Conservation (phyloP, 2,888 invertebrate species). For the Amiota minor region DNA sequence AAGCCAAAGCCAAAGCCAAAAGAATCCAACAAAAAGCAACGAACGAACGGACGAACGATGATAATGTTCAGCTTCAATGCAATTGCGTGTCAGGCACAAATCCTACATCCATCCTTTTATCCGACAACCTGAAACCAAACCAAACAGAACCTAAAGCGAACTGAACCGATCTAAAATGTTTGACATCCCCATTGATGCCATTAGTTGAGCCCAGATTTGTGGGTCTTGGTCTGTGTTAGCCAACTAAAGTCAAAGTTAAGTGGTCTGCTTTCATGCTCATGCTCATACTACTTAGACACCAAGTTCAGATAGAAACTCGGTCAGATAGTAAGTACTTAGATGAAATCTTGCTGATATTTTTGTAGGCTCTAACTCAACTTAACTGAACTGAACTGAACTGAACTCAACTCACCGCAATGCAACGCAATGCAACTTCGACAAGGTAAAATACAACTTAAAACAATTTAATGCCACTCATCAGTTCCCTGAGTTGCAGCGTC, state of each 20-base stretch:
- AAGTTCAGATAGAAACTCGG: too few species aligned
- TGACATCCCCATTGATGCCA: too few species aligned
- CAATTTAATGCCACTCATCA: neutral
- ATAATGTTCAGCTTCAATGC: neutral
- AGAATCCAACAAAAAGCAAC: neutral
- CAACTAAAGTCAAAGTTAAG: too few species aligned
- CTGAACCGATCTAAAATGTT: neutral
- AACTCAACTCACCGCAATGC: neutral
- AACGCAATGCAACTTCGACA: neutral
- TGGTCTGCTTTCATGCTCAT: too few species aligned
- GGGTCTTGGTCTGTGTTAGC: too few species aligned
- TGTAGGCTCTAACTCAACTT: too few species aligned
- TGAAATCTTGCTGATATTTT: too few species aligned
- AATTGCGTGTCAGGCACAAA: constrained; percentile 7
- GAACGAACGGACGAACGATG: neutral
- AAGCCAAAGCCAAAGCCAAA: neutral
- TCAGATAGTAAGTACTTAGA: too few species aligned
- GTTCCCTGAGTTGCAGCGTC: neutral
- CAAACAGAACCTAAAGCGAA: neutral
- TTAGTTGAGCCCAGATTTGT: too few species aligned
- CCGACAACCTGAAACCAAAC: neutral
- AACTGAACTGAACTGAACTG: neutral
- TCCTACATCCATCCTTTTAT: neutral
- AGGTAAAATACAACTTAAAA: neutral
- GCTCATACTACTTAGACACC: too few species aligned